Evolutionary conservation across 2,797 vertebrate species (phyloP).

Genomic region (Mus minutoides): DNA sequence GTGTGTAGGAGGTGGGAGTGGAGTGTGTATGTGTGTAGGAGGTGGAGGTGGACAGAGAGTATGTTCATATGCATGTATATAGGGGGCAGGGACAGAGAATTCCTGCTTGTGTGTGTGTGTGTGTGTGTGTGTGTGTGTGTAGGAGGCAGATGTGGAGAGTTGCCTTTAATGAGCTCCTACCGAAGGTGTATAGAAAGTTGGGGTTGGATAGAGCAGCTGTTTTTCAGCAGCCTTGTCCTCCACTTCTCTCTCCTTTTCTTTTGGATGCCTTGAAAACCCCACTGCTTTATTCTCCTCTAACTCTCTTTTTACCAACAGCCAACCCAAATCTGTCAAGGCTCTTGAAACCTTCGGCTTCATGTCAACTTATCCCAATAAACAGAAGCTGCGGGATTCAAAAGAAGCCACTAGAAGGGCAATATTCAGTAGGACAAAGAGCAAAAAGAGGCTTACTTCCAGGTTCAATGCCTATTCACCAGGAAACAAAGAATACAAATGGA

Average conservation of each 20-base stretch:
- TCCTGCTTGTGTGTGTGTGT: background rate
- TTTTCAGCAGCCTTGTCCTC: background rate
- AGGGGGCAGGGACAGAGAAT: too few relatives aligned
- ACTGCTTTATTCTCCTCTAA: conserved; percentile 47
- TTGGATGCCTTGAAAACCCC: conserved; percentile 39
- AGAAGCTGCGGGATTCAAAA: conserved; percentile 55
- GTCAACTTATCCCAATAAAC: conserved; percentile 59
- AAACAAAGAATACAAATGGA: conserved; percentile 61
- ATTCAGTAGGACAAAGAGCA: conserved; percentile 47
- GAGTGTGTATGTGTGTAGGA: background rate
- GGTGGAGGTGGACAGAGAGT: too few relatives aligned
- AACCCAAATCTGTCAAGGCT: conserved; percentile 48
- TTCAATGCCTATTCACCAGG: conserved; percentile 41
- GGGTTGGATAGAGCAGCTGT: conserved; percentile 28
- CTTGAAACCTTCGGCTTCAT: conserved; percentile 53
- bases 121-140: background rate
- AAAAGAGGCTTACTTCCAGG: conserved; percentile 2
- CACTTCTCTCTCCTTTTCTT: background rate
- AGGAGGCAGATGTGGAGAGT: background rate
- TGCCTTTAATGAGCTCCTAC: conserved; percentile 44
- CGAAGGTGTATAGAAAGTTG: conserved; percentile 35
- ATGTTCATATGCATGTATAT: background rate
- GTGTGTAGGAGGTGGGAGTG: background rate
- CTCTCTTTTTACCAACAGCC: conserved; percentile 52
- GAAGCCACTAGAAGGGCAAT: conserved; percentile 43